These are phyloP conservation scores for Yponomeuta malinellus DNA, from an alignment of 2,888 invertebrate genomes.

Conservation along the genomic window DNA sequence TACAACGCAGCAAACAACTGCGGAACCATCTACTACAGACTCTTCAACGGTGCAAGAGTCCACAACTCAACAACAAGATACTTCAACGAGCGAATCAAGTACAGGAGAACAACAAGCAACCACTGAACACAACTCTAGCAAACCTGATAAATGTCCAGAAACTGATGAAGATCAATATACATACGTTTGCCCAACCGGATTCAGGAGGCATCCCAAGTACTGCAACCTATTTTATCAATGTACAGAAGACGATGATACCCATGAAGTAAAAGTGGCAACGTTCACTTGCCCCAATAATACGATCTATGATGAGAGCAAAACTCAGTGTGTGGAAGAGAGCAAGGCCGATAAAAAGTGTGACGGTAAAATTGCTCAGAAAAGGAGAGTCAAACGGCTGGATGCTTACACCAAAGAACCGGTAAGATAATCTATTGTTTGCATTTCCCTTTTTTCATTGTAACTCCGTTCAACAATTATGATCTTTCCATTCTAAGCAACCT, in stretches of 20 bases:
- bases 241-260: slow-evolving; percentile 77
- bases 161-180: slow-evolving; percentile 82
- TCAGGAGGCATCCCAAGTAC: slow-evolving; percentile 87
- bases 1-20: slow-evolving; percentile 24
- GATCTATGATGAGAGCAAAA: slow-evolving; percentile 82
- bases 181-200: slow-evolving; percentile 88
- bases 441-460: neutral
- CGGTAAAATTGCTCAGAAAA: slow-evolving; percentile 71
- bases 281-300: slow-evolving; percentile 87
- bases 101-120: slow-evolving; percentile 31
- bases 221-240: slow-evolving; percentile 92
- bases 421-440: slow-evolving; percentile 34
- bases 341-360: slow-evolving; percentile 75
- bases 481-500: neutral
- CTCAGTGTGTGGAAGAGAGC: slow-evolving; percentile 81
- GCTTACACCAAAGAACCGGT: slow-evolving; percentile 75
- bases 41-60: slow-evolving; percentile 20
- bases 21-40: slow-evolving; percentile 18
- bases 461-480: too few species aligned
- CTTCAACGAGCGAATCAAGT: slow-evolving; percentile 26
- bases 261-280: slow-evolving; percentile 83
- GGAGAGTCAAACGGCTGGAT: slow-evolving; percentile 72
- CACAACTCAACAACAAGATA: slow-evolving; percentile 17
- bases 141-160: slow-evolving; percentile 65
- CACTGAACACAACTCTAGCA: slow-evolving; percentile 32